These are phyloP conservation scores for Cynopterus sphinx DNA, from an alignment of 2,797 vertebrate genomes.

Conservation along the genomic window DNA sequence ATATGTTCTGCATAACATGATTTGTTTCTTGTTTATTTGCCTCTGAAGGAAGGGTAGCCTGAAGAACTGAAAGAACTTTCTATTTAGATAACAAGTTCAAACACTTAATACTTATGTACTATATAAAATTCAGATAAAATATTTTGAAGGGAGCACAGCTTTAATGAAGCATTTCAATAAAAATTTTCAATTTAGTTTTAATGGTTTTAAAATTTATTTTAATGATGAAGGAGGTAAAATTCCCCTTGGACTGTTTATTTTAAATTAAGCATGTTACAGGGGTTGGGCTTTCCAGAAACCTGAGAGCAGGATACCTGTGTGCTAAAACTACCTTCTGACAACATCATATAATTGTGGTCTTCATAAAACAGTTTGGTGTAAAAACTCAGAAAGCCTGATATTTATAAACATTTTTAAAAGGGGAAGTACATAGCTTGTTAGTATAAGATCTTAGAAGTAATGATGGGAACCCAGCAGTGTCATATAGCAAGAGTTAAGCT, in stretches of 20 bases:
- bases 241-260: not conserved
- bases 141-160: not conserved
- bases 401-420: not conserved
- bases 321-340: not conserved
- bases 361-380: not conserved
- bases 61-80: slow-evolving; percentile 2
- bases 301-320: not conserved
- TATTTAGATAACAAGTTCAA: not conserved
- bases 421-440: not conserved
- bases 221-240: not conserved
- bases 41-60: not conserved
- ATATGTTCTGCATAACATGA: not conserved
- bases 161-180: not conserved
- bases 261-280: not conserved
- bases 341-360: not conserved
- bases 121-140: slow-evolving; percentile 5
- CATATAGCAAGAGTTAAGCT: not conserved
- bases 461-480: not conserved
- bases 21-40: slow-evolving; percentile 24
- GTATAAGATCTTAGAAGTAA: not conserved
- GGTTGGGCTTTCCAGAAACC: not conserved
- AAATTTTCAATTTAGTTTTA: not conserved
- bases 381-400: not conserved
- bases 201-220: not conserved
- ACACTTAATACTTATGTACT: not conserved